phyloP scores from a whole-genome alignment of 2,888 invertebrate genomes.

The Amblyteles armatorius region DNA sequence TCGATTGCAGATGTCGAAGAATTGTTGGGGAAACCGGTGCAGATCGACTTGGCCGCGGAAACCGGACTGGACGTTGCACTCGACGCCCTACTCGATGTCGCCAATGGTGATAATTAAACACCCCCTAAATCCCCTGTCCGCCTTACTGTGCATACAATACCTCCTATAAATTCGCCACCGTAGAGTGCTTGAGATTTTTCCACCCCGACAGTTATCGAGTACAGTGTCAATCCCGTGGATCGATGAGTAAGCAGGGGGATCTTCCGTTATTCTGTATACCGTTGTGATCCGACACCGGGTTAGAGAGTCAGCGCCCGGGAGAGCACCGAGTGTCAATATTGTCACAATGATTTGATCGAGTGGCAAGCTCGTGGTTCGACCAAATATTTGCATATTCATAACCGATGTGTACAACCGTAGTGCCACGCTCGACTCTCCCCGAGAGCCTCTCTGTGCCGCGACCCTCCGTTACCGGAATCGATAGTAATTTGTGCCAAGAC shows the following conservation, averaged over 20 bases:
- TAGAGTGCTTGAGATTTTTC: constrained; percentile 34
- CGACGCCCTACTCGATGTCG: constrained; percentile 90
- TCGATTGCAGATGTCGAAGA: constrained; percentile 88
- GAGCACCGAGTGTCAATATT: constrained; percentile 69
- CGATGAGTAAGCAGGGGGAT: constrained; percentile 50
- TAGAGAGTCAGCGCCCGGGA: constrained; percentile 18
- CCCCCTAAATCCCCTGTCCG: not conserved
- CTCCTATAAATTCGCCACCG: not conserved
- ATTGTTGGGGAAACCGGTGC: constrained; percentile 92
- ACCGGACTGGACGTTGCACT: constrained; percentile 92
- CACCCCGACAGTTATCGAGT: constrained; percentile 58
- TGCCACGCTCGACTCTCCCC: constrained; percentile 4
- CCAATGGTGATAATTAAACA: constrained; percentile 86
- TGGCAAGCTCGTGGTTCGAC: constrained; percentile 59
- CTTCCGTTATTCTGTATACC: not conserved
- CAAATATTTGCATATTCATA: constrained; percentile 78
- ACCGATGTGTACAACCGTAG: constrained; percentile 57
- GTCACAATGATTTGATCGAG: constrained; percentile 69
- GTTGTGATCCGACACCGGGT: not conserved
- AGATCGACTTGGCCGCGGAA: constrained; percentile 89
- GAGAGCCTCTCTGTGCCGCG: constrained; percentile 14
- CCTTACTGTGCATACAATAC: not conserved
- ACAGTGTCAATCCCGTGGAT: constrained; percentile 47
- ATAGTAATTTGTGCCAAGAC: constrained; percentile 70
- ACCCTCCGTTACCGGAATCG: constrained; percentile 62